Conservation (phyloP, 2,113 vertebrate species). For the Brevimyrus niger region DNA sequence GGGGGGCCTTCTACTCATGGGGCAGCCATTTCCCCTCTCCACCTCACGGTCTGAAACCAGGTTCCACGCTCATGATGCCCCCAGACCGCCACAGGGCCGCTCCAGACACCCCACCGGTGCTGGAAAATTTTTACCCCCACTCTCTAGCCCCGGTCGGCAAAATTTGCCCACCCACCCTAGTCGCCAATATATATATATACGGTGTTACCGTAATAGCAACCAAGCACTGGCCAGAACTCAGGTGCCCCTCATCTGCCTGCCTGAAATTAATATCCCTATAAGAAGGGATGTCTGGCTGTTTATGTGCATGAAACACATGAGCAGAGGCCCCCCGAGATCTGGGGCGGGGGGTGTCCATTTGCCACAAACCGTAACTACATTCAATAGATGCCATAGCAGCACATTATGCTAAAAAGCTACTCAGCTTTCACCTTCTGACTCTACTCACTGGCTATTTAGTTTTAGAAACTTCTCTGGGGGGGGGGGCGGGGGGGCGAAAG, state of each 20-base stretch:
- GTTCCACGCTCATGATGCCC: not conserved
- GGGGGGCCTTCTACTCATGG: slow-evolving; percentile 11
- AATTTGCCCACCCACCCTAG: not conserved
- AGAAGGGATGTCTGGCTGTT: too few relatives aligned
- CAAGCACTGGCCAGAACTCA: too few relatives aligned
- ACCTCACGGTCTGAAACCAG: not conserved
- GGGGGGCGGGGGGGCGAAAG: not conserved
- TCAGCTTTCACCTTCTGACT: too few relatives aligned
- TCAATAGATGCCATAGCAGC: not conserved
- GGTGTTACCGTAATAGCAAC: not conserved
- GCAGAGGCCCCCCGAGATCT: not conserved
- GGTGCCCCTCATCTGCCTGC: not conserved
- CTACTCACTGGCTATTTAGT: too few relatives aligned
- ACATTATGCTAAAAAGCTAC: not conserved
- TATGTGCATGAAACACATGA: not conserved
- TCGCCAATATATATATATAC: not conserved
- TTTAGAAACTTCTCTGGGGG: too few relatives aligned
- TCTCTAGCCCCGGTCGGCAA: not conserved
- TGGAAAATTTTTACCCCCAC: not conserved
- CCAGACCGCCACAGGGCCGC: not conserved
- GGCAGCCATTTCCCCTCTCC: not conserved
- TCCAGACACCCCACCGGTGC: not conserved
- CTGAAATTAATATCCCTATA: not conserved
- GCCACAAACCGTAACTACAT: not conserved
- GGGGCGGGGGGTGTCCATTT: not conserved